A percentile compares a stretch with the other conserved stretches of the same genome.
Evolutionary conservation across 1,140 invertebrate genomes (phyloP).

Genomic region (Mizuhopecten yessoensis): DNA sequence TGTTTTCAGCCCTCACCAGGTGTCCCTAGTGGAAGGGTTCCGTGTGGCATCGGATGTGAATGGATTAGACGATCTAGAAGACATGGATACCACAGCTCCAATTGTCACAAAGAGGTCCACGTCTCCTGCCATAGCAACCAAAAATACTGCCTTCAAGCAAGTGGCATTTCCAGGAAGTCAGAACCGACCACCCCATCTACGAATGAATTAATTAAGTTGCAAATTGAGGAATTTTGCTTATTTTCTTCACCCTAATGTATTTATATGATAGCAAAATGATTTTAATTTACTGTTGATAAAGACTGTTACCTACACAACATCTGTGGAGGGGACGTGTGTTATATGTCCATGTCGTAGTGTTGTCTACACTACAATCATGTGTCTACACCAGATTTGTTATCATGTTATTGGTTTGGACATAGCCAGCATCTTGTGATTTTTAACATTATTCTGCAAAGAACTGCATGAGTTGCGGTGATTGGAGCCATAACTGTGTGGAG

Average conservation of each 20-base stretch:
- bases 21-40: slow-evolving; percentile 70
- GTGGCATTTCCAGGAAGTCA: slow-evolving; percentile 69
- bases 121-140: slow-evolving; percentile 76
- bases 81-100: slow-evolving; percentile 76
- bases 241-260: slow-evolving; percentile 43
- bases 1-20: slow-evolving; percentile 68
- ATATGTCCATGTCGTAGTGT: no score
- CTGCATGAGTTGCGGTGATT: background rate
- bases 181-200: slow-evolving; percentile 75
- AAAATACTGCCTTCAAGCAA: slow-evolving; percentile 67
- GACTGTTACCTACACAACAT: slow-evolving; percentile 41
- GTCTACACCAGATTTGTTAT: no score
- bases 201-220: slow-evolving; percentile 71
- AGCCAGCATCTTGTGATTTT: background rate
- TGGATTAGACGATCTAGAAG: slow-evolving; percentile 68
- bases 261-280: background rate
- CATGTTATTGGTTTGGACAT: no score
- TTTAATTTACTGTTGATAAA: slow-evolving; percentile 41
- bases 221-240: slow-evolving; percentile 51
- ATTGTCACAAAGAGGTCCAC: slow-evolving; percentile 71
- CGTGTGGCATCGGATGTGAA: slow-evolving; percentile 63
- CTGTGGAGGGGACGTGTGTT: no score
- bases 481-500: no score
- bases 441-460: no score
- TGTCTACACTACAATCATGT: no score